phyloP scores from a whole-genome alignment of 2,113 vertebrate genomes.

The Daphoenositta chrysoptera region DNA sequence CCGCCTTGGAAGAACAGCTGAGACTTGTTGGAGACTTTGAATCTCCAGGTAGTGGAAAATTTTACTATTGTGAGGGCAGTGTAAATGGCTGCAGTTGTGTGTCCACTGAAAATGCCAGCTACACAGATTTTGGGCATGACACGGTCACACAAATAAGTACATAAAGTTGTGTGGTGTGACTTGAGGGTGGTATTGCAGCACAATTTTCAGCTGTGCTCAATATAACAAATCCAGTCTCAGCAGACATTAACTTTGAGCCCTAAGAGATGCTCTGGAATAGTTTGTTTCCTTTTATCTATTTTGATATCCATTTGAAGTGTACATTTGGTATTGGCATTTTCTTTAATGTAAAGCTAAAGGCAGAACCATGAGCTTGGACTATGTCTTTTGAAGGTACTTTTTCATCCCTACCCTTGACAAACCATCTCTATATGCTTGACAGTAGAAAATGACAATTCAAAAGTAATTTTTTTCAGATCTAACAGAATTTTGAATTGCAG shows the following conservation, averaged over 20 bases:
- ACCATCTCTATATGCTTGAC: not conserved
- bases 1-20: not conserved
- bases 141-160: not conserved
- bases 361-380: not conserved
- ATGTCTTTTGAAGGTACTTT: not conserved
- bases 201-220: not conserved
- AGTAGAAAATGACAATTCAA: not conserved
- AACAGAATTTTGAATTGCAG: not conserved
- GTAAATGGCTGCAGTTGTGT: not conserved
- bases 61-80: not conserved
- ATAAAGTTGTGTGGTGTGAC: not conserved
- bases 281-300: not conserved
- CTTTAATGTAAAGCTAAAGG: not conserved
- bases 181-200: accelerated
- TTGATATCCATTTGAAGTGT: not conserved
- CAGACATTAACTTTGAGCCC: not conserved
- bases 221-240: not conserved
- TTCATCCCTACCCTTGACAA: not conserved
- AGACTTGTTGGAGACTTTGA: not conserved
- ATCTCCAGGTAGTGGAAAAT: not conserved
- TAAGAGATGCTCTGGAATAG: not conserved
- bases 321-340: not conserved
- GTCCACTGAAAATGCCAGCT: not conserved
- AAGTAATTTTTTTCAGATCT: not conserved
- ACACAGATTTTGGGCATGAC: not conserved